phyloP scores from a whole-genome alignment of 2,888 invertebrate species.

The Augochlorella aurata region DNA sequence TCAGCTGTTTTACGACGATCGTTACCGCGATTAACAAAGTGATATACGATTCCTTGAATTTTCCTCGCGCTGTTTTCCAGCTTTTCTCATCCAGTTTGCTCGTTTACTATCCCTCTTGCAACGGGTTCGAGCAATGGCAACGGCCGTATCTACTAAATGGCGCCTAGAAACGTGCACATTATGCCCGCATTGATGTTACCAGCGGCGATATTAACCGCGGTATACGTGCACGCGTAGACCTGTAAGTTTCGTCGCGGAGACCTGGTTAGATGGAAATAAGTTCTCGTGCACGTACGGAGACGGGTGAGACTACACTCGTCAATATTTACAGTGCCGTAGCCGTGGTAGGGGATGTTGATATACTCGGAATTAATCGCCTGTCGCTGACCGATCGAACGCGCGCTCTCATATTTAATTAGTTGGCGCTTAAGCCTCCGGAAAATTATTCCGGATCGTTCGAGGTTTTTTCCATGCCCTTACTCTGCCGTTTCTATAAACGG shows the following conservation, averaged over 20 bases:
- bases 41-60: neutral
- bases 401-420: neutral
- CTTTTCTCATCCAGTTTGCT: neutral
- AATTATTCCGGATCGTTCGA: neutral
- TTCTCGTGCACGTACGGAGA: neutral
- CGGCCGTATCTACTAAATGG: slow-evolving; percentile 10
- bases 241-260: neutral
- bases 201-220: slow-evolving; percentile 19
- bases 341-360: slow-evolving; percentile 4
- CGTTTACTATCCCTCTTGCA: neutral
- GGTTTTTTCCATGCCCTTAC: neutral
- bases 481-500: neutral
- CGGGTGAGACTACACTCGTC: neutral
- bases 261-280: slow-evolving; percentile 21
- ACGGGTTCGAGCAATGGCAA: slow-evolving; percentile 11
- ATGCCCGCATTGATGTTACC: slow-evolving; percentile 45
- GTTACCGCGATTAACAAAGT: neutral
- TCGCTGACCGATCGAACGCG: slow-evolving; percentile 12
- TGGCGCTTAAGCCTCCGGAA: neutral
- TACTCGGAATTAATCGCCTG: slow-evolving; percentile 16
- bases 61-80: neutral
- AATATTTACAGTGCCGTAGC: slow-evolving; percentile 7
- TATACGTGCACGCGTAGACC: neutral
- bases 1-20: neutral
- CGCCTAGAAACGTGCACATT: slow-evolving; percentile 21